These are phyloP conservation scores for Carassius carassius DNA, from an alignment of 2,113 vertebrate genomes.

Conservation along the genomic window DNA sequence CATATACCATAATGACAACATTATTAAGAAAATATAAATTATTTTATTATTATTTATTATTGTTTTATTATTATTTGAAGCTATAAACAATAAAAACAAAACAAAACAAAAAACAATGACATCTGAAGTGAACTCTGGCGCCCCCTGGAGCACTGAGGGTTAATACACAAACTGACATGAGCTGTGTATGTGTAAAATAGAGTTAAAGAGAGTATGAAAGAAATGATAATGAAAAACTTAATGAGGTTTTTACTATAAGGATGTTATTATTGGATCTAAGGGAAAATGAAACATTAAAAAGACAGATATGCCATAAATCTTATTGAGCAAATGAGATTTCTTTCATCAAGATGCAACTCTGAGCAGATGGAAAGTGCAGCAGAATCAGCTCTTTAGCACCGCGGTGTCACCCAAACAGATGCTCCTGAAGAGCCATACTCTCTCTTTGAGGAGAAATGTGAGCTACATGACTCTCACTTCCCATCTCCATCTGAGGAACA, in stretches of 20 bases:
- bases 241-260: background rate
- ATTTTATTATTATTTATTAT: too few relatives aligned
- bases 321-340: background rate
- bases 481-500: background rate
- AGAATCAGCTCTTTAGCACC: background rate
- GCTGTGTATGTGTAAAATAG: background rate
- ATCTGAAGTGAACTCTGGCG: background rate
- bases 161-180: background rate
- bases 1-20: background rate
- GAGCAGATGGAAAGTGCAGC: conserved; percentile 5
- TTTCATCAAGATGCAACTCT: conserved; percentile 1
- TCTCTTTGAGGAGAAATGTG: background rate
- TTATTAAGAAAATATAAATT: background rate
- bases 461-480: background rate
- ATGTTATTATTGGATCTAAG: background rate
- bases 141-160: background rate
- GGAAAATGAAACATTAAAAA: background rate
- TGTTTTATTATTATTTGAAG: background rate
- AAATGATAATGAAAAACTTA: background rate
- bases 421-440: background rate
- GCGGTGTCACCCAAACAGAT: background rate
- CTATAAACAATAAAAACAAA: background rate
- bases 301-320: background rate
- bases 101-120: background rate
- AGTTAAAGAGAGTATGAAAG: background rate